Conservation (phyloP, 2,797 vertebrate species). For the Ctenochaetus hawaiiensis region DNA sequence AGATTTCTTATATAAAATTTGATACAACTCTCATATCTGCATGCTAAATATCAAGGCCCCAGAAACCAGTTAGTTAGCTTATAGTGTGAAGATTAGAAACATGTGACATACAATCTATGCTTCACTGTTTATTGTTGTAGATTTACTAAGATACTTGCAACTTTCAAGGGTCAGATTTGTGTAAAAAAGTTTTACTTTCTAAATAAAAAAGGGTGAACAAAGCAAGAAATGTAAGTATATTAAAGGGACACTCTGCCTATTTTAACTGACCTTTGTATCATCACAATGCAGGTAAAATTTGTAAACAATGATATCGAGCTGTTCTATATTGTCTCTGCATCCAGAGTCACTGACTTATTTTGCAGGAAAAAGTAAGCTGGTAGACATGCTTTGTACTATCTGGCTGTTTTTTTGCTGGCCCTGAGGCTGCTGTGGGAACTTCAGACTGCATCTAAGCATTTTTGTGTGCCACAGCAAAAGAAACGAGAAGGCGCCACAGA, state of each 20-base stretch:
- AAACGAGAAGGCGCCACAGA: slow-evolving; percentile 17
- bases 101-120: neutral
- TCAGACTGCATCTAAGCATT: neutral
- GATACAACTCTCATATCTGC: no score
- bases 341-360: no score
- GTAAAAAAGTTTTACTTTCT: neutral
- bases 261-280: no score
- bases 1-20: neutral
- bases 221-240: neutral
- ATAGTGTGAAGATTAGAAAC: neutral
- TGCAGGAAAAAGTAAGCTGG: no score
- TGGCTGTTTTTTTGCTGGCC: no score
- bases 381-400: no score
- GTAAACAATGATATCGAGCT: no score
- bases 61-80: no score
- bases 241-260: neutral
- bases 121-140: neutral
- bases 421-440: neutral
- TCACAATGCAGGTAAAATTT: no score
- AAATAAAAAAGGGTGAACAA: neutral
- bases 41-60: neutral
- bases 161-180: neutral
- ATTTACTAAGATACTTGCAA: neutral
- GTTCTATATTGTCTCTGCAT: no score
- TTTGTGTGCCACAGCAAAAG: neutral